Evolutionary conservation across 64 coral and sea anemone species (phyloP).

Genomic region (Stichodactyla mertensii): DNA sequence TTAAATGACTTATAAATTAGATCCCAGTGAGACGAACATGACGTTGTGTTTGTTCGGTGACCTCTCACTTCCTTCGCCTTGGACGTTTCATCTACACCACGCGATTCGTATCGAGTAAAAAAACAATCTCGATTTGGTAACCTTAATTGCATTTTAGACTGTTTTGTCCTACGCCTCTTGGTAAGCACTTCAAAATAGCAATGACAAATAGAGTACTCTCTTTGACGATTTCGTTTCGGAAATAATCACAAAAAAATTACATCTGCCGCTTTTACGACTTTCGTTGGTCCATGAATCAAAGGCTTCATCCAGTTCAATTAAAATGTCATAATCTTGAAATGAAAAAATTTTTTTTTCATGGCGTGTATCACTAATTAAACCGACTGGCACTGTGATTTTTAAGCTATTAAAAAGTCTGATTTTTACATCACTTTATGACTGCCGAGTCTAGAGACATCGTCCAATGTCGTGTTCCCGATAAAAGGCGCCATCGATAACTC

Average conservation of each 20-base stretch:
- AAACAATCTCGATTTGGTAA: background rate
- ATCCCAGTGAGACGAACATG: background rate
- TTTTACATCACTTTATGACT: no score
- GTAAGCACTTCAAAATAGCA: background rate
- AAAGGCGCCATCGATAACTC: background rate
- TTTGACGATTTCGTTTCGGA: background rate
- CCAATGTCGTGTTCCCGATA: background rate
- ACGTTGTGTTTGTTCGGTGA: background rate
- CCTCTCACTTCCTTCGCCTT: background rate
- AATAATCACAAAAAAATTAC: background rate
- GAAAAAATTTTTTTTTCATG: background rate
- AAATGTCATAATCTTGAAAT: background rate
- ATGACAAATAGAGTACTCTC: background rate
- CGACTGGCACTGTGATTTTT: background rate
- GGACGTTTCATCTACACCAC: background rate
- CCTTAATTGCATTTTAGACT: background rate
- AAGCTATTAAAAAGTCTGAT: no score
- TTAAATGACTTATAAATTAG: background rate
- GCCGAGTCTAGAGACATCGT: no score
- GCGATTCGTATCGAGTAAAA: background rate
- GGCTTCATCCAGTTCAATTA: background rate
- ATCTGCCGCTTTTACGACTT: background rate
- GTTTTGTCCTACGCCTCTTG: background rate
- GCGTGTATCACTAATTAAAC: background rate
- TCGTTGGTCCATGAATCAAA: background rate